phyloP scores from a whole-genome alignment of 2,113 vertebrate species.

The Urocynchramus pylzowi region DNA sequence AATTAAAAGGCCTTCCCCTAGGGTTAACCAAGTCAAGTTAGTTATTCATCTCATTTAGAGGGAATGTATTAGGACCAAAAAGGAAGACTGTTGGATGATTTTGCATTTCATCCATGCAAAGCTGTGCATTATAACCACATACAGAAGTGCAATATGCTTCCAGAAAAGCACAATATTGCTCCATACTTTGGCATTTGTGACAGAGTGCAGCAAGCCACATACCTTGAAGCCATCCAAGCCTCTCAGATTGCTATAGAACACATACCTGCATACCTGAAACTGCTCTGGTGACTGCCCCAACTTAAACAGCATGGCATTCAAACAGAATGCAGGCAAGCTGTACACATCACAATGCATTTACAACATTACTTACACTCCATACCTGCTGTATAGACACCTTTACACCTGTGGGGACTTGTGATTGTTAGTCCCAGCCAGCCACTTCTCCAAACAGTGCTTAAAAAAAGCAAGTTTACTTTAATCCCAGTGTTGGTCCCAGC shows the following conservation, averaged over 20 bases:
- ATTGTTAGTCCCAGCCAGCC: neutral
- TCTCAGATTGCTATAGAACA: neutral
- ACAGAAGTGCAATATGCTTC: neutral
- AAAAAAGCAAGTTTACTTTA: neutral
- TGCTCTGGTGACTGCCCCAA: neutral
- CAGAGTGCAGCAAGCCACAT: neutral
- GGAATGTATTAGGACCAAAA: neutral
- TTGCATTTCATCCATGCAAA: neutral
- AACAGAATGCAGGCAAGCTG: neutral
- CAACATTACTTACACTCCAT: neutral
- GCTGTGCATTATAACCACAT: neutral
- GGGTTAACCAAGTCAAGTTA: conserved; percentile 58
- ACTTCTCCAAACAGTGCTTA: neutral
- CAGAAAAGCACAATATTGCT: neutral
- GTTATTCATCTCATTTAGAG: conserved; percentile 15
- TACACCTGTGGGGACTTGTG: neutral
- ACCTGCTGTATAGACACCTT: neutral
- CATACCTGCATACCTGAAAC: neutral
- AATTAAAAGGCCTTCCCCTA: conserved; percentile 56
- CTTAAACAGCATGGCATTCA: neutral
- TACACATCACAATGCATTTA: fast-evolving
- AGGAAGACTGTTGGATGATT: neutral
- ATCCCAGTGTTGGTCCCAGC: neutral
- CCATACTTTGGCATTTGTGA: neutral
- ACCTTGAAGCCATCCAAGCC: neutral